phyloP scores from a whole-genome alignment of 2,888 invertebrate species.

The Macroteleia sp. region DNA sequence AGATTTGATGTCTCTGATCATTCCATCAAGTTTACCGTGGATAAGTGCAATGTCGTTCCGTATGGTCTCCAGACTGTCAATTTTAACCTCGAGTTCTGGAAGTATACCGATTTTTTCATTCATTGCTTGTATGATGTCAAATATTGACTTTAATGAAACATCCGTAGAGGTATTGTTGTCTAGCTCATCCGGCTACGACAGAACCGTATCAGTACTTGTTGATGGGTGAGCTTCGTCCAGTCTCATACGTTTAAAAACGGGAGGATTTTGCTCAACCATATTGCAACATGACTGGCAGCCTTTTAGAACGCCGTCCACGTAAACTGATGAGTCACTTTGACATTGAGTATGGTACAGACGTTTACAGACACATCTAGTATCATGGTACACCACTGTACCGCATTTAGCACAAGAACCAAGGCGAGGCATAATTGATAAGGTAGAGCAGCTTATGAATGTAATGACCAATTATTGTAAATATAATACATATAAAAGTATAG shows the following conservation, averaged over 20 bases:
- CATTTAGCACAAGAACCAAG: too few species aligned
- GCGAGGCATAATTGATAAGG: too few species aligned
- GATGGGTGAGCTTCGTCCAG: background rate
- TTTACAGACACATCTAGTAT: background rate
- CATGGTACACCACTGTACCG: background rate
- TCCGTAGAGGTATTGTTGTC: background rate
- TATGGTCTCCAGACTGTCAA: background rate
- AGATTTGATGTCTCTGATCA: background rate
- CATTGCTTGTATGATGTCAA: background rate
- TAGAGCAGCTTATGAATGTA: too few species aligned
- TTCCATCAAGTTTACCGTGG: background rate
- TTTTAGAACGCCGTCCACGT: background rate
- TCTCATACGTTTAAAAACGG: background rate
- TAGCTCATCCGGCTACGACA: too few species aligned
- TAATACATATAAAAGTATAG: too few species aligned
- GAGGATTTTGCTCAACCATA: too few species aligned
- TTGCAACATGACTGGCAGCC: background rate
- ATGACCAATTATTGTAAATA: too few species aligned
- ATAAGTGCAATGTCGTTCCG: background rate
- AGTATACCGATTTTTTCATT: background rate
- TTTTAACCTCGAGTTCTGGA: background rate
- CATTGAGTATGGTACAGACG: background rate
- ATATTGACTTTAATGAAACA: background rate
- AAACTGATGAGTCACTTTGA: background rate
- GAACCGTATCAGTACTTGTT: too few species aligned